phyloP scores from a whole-genome alignment of 2,797 vertebrate species.

The Gambelia wislizenii region DNA sequence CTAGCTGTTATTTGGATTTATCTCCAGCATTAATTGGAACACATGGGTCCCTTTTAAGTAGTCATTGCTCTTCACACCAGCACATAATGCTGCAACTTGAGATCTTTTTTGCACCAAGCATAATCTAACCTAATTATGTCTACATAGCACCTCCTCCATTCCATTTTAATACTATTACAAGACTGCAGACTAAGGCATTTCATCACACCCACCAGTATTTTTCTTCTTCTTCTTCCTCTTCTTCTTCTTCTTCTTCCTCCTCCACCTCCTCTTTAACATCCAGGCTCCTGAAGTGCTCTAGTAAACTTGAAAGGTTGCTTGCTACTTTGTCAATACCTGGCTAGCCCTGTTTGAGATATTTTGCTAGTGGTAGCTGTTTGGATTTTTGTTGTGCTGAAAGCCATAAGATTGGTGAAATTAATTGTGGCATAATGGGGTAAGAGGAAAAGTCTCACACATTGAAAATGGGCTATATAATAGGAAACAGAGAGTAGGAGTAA shows the following conservation, averaged over 20 bases:
- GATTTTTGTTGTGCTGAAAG: background rate
- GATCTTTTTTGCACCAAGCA: slow-evolving; percentile 15
- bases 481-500: no score
- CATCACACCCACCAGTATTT: background rate
- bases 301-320: background rate
- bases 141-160: slow-evolving; percentile 4
- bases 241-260: background rate
- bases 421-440: no score
- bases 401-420: no score
- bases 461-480: no score
- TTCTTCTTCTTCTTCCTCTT: background rate
- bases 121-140: slow-evolving; percentile 25
- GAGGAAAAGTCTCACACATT: no score
- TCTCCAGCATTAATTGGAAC: slow-evolving; percentile 11
- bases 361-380: background rate
- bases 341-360: background rate
- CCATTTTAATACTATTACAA: background rate
- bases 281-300: background rate
- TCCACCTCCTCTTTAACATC: background rate
- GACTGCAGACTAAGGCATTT: background rate
- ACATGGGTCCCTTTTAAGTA: slow-evolving; percentile 15
- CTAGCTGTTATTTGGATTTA: slow-evolving; percentile 7
- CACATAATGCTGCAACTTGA: slow-evolving; percentile 8
- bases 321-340: background rate
- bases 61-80: slow-evolving; percentile 20